phyloP scores from a whole-genome alignment of 2,797 vertebrate genomes.

The Lutjanus campechanus region DNA sequence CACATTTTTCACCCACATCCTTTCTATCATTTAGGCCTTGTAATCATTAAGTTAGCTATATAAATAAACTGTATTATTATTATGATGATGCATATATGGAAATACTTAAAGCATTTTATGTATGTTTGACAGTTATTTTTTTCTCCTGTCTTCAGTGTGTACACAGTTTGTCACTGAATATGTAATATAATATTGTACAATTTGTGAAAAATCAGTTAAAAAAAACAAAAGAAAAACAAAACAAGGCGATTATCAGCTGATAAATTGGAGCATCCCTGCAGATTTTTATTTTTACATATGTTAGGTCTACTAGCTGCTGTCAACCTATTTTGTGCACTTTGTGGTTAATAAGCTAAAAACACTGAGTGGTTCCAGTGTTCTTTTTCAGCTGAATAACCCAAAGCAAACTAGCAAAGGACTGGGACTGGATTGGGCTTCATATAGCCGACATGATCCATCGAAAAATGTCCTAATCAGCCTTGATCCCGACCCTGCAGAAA shows the following conservation, averaged over 20 bases:
- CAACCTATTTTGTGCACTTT: background rate
- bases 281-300: background rate
- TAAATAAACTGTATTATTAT: background rate
- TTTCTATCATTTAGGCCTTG: background rate
- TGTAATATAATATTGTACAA: no score
- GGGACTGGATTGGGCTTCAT: background rate
- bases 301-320: background rate
- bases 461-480: background rate
- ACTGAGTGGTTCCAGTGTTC: background rate
- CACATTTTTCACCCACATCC: background rate
- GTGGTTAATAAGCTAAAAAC: background rate
- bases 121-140: background rate
- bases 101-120: background rate
- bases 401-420: background rate
- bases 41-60: background rate
- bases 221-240: no score
- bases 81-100: no score
- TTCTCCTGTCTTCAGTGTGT: no score
- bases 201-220: no score
- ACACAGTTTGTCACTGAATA: no score
- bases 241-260: no score
- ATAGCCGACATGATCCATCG: background rate
- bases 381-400: background rate
- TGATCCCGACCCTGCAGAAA: background rate
- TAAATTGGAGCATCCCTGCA: background rate